Percentiles rank a stretch among this genome's conserved stretches.
These are phyloP conservation scores for Nothobranchius furzeri DNA, from an alignment of 2,113 vertebrate species.

Conservation along the genomic window DNA sequence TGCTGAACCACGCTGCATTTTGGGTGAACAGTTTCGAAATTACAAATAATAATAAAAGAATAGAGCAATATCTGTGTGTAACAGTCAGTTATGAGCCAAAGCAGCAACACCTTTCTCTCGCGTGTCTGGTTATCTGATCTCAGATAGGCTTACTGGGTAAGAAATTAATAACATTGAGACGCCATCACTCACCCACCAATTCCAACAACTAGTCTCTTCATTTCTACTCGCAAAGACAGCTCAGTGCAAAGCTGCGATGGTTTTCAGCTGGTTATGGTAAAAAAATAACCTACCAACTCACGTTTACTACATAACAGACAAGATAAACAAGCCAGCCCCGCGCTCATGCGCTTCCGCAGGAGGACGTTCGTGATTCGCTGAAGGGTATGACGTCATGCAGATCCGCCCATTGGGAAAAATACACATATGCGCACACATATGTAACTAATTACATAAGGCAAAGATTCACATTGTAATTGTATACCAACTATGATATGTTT, in stretches of 20 bases:
- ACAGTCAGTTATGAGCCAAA: too few relatives aligned
- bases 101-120: too few relatives aligned
- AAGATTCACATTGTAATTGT: too few relatives aligned
- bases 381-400: conserved; percentile 23
- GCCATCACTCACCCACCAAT: conserved; percentile 88
- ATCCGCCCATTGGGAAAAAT: conserved; percentile 11
- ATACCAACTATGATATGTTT: too few relatives aligned
- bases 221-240: conserved; percentile 41
- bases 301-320: neutral
- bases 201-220: conserved; percentile 87
- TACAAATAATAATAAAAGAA: too few relatives aligned
- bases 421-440: too few relatives aligned
- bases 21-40: too few relatives aligned
- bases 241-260: too few relatives aligned
- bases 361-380: conserved; percentile 41
- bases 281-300: neutral
- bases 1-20: neutral
- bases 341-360: conserved; percentile 14
- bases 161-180: too few relatives aligned
- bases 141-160: neutral
- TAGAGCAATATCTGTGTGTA: too few relatives aligned
- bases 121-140: neutral
- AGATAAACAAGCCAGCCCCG: neutral
- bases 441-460: too few relatives aligned
- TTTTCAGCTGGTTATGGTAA: neutral